phyloP scores from a whole-genome alignment of 2,797 vertebrate species.

The Esox lucius region DNA sequence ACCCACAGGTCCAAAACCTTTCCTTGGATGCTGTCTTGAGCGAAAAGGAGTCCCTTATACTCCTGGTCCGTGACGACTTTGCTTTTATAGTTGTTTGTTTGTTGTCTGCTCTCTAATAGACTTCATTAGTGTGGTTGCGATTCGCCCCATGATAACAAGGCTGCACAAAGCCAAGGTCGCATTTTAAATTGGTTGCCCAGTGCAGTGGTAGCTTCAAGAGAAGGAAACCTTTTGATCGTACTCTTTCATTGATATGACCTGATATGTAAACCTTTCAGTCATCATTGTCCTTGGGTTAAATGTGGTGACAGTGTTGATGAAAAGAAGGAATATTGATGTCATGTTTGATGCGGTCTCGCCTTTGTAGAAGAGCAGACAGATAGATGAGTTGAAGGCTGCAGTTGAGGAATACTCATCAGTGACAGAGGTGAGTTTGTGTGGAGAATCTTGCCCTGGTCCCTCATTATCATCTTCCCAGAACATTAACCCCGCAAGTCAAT shows the following conservation, averaged over 20 bases:
- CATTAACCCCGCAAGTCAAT: background rate
- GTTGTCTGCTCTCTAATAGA: background rate
- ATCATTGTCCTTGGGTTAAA: background rate
- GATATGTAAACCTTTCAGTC: background rate
- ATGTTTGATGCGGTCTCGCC: background rate
- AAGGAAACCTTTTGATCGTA: background rate
- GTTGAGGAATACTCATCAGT: conserved; percentile 81
- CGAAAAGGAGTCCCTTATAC: conserved; percentile 78
- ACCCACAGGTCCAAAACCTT: conserved; percentile 76
- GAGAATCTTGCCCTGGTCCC: background rate
- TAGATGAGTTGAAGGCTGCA: conserved; percentile 80
- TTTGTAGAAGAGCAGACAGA: conserved; percentile 78
- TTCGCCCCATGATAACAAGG: background rate
- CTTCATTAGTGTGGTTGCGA: background rate
- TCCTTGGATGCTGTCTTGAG: conserved; percentile 71
- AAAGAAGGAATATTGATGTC: background rate
- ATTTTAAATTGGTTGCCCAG: background rate
- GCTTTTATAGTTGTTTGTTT: background rate
- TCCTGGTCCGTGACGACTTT: conserved; percentile 73
- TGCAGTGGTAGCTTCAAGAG: background rate
- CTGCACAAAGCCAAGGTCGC: background rate
- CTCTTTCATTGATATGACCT: background rate
- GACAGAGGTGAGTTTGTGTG: conserved; percentile 77
- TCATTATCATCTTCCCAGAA: background rate
- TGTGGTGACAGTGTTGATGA: background rate